phyloP scores from a whole-genome alignment of 2,888 invertebrate genomes.

The Acronicta aceris region DNA sequence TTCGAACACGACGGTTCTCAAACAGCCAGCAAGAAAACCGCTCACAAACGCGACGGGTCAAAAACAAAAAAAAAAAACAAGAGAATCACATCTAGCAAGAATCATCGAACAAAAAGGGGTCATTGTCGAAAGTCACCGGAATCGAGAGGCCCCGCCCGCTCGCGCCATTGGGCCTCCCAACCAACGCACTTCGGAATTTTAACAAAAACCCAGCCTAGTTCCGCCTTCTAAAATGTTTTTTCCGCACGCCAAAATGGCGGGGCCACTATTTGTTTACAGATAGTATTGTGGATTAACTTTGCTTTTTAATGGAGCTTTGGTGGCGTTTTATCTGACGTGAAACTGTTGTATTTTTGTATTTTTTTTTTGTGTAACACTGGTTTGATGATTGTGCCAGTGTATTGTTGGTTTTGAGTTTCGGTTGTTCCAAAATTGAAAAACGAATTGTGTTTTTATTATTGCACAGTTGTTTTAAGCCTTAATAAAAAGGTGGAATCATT shows the following conservation, averaged over 20 bases:
- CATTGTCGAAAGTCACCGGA: constrained; percentile 86
- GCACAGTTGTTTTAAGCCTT: neutral
- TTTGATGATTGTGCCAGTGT: constrained; percentile 31
- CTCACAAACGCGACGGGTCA: constrained; percentile 12
- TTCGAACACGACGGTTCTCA: constrained; percentile 5
- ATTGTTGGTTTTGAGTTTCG: constrained; percentile 30
- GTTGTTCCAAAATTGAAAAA: constrained; percentile 39
- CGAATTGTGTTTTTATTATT: constrained; percentile 1
- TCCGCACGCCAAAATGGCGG: constrained; percentile 87
- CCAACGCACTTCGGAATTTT: constrained; percentile 82
- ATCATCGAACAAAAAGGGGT: constrained; percentile 72
- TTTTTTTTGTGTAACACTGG: constrained; percentile 14
- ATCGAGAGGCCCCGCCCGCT: constrained; percentile 87
- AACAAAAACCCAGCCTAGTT: constrained; percentile 88
- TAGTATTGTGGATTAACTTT: constrained; percentile 52
- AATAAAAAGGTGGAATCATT: too few species aligned
- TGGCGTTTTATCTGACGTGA: constrained; percentile 41
- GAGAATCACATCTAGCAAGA: constrained; percentile 59
- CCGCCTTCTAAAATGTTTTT: constrained; percentile 89
- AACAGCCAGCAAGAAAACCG: constrained; percentile 22
- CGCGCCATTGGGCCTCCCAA: constrained; percentile 82
- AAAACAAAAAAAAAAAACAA: constrained; percentile 48
- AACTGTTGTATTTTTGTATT: constrained; percentile 8
- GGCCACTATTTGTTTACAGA: constrained; percentile 77
- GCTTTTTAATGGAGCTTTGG: constrained; percentile 44